Evolutionary conservation across 2,888 invertebrate genomes (phyloP).

Genomic region (Keiferia lycopersicella): DNA sequence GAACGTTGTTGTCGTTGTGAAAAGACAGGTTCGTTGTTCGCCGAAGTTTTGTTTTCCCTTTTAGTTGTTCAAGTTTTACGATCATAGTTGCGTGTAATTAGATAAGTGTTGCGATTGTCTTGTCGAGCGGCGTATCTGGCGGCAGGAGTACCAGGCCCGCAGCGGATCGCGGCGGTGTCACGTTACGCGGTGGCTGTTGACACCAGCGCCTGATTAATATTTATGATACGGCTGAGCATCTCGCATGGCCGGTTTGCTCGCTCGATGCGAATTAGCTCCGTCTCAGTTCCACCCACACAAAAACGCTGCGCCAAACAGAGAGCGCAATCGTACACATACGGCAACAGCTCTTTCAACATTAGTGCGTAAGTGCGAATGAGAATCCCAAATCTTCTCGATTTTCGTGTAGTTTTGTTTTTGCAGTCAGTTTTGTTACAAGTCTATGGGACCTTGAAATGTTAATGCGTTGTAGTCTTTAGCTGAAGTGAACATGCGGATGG

Average conservation of each 20-base stretch:
- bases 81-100: constrained; percentile 23
- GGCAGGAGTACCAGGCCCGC: constrained; percentile 70
- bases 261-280: constrained; percentile 70
- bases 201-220: constrained; percentile 82
- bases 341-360: constrained; percentile 67
- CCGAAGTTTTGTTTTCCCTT: not conserved
- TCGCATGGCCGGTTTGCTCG: constrained; percentile 78
- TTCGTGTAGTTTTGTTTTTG: constrained; percentile 60
- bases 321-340: constrained; percentile 55
- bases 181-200: constrained; percentile 82
- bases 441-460: constrained; percentile 45
- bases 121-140: constrained; percentile 44
- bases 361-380: constrained; percentile 76
- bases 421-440: constrained; percentile 45
- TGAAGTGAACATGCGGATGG: constrained; percentile 35
- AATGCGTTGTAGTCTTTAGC: constrained; percentile 37
- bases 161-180: constrained; percentile 76
- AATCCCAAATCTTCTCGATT: constrained; percentile 75
- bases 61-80: not conserved
- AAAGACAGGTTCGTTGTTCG: not conserved
- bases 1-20: not conserved
- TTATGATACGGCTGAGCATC: constrained; percentile 81
- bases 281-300: constrained; percentile 61
- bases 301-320: constrained; percentile 51
- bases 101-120: constrained; percentile 36